Evolutionary conservation across 2,113 vertebrate species (phyloP), one percentile per base, ranked within the genome.

Genomic region (Gavialis gangeticus): DNA sequence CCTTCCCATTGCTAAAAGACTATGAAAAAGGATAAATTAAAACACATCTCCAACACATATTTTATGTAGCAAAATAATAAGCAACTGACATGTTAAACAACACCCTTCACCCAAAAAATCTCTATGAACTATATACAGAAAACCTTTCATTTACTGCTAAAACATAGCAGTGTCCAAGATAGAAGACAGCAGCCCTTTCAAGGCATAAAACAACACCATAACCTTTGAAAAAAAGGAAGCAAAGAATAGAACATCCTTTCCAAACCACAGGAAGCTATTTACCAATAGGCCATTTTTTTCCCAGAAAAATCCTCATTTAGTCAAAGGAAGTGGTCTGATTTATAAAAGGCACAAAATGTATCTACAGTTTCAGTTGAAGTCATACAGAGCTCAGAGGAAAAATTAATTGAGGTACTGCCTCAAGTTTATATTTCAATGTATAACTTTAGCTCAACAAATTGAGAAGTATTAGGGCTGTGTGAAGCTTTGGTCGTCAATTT

Each of bases 41-140:
- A 79, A 66, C 5, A 18, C 5, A 18, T 28, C 12, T 4, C 76
- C 80, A 76, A 56, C 28, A 75, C 12, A 18, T 0, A 4, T 77
- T 86, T 73, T 59, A 85, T 63, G 67, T 92, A 90, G 79, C 10
- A 63, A 57, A 90, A 34, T 73, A 46, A 73, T 46, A 73, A 73
- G 17, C 13, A 22, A 64, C 86, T 60, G 73, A 58, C 21, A 73
- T 63, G 3, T 89, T 76, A 62, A 1, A 76, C 73, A 69, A 79
- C 79, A 85, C 11, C 58, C 37, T 79, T 79, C 59, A 62, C 37
- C 58, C 3, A 13, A 90, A 91, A 46, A 77, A 91, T 82, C 81
- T 87, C 79, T 88, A 87, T 55, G 15, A 85, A 25, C 73, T 96
- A 94, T 94, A 93, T 88, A 94, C 81, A 94, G 95, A n/a, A 54